These are phyloP conservation scores for Triplophysa siluroides DNA, from an alignment of 2,113 vertebrate genomes.

Conservation along the genomic window DNA sequence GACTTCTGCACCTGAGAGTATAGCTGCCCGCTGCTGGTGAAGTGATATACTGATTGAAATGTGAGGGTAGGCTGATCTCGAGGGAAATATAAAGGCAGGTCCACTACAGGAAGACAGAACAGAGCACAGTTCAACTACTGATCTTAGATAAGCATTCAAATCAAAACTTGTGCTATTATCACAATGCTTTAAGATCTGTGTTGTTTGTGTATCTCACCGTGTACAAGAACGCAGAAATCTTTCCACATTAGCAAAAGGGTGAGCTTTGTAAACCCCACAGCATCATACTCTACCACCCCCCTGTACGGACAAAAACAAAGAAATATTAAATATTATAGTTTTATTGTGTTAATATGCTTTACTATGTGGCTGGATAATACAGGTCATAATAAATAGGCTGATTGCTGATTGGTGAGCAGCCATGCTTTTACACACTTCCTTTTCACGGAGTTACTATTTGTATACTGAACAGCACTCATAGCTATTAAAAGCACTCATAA, in stretches of 20 bases:
- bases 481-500: too few relatives aligned
- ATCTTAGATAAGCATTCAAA: background rate
- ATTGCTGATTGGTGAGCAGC: too few relatives aligned
- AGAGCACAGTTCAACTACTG: background rate
- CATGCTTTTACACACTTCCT: too few relatives aligned
- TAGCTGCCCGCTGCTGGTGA: constrained; percentile 94
- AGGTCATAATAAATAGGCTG: too few relatives aligned
- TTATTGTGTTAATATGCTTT: too few relatives aligned
- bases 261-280: constrained; percentile 97
- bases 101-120: constrained; percentile 77
- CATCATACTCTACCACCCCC: constrained; percentile 96
- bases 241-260: constrained; percentile 97
- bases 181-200: background rate
- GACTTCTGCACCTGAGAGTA: constrained; percentile 98
- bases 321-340: background rate
- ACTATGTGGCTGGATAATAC: too few relatives aligned
- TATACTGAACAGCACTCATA: too few relatives aligned
- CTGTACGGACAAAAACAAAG: constrained; percentile 68
- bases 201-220: constrained; percentile 78
- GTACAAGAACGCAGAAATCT: constrained; percentile 96
- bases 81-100: constrained; percentile 95
- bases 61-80: constrained; percentile 96
- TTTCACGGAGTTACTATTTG: too few relatives aligned
- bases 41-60: constrained; percentile 98
- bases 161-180: background rate